A percentile compares a stretch with the other conserved stretches of the same genome.
Conservation (phyloP, 2,888 invertebrate species). For the Eupithecia tripunctaria region DNA sequence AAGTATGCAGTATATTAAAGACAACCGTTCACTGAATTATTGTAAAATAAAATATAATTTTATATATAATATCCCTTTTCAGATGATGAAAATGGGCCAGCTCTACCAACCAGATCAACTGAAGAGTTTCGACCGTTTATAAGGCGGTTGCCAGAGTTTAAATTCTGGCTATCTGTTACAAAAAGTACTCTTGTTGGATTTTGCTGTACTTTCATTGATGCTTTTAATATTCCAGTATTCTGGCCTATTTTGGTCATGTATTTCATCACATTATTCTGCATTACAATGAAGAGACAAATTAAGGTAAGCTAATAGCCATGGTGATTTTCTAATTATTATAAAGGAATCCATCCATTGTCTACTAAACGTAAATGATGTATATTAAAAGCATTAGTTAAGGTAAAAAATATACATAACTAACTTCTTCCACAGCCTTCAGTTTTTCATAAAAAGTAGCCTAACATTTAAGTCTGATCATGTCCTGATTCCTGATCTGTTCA, state of each 20-base stretch:
- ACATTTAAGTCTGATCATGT: not conserved
- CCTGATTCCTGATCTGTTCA: not conserved
- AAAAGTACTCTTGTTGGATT: slow-evolving; percentile 96
- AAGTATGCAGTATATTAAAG: slow-evolving; percentile 40
- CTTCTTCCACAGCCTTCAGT: not conserved
- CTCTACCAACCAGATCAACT: slow-evolving; percentile 96
- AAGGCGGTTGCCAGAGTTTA: slow-evolving; percentile 98
- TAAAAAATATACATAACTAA: not conserved
- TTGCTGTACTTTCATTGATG: slow-evolving; percentile 97
- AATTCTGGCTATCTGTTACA: slow-evolving; percentile 99
- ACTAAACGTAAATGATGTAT: not conserved
- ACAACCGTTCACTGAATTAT: not conserved
- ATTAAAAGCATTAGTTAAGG: not conserved
- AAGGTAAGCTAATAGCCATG: slow-evolving; percentile 86
- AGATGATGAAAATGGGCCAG: slow-evolving; percentile 93
- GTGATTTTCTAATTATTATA: not conserved
- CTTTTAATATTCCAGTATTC: slow-evolving; percentile 99
- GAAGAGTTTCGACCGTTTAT: slow-evolving; percentile 99
- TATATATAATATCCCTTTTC: slow-evolving; percentile 32
- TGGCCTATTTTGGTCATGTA: slow-evolving; percentile 99
- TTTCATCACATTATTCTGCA: slow-evolving; percentile 98
- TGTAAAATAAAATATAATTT: not conserved
- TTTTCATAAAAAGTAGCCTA: not conserved
- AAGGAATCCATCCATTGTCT: not conserved
- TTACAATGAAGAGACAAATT: slow-evolving; percentile 99